Evolutionary conservation across 2,797 vertebrate species (phyloP), one percentile per base, ranked within the genome.

Genomic region (Toxotes lorentzi): DNA sequence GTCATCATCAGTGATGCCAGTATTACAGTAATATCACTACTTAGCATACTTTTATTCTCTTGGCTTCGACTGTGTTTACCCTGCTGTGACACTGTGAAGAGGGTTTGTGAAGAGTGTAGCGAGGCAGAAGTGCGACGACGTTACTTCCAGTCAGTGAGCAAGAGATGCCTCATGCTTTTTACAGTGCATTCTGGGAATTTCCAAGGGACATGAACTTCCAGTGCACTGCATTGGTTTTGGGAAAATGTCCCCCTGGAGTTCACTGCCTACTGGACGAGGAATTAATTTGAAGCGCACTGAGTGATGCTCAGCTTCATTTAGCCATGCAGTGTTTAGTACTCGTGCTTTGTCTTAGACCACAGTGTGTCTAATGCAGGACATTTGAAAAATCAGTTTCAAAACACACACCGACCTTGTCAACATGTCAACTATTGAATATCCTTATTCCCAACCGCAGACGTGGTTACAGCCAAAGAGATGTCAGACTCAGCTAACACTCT

Each of bases 91-190:
- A 35, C 38, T 30, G 60, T 34, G 72, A 61, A 63, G 35, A 9
- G n/a, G 63, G 34, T 59, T 82, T 70, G 74, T 79, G 35, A 1
- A 54, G 72, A 48, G 70, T 19, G 70, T 16, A 75, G 30, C 19
- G 63, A 84, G 69, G 75, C 73, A 59, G 60, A 78, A 81, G 34
- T 67, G 67, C 30, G 57, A 0, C 16, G 65, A 30, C 7, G 24
- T 83, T 84, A 53, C 51, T 84, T 86, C 78, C 78, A 86, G 57
- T 79, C 77, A 35, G 79, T 41, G 65, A 73, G 71, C 70, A 21
- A 56, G 66, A 56, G 66, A 76, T 24, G 43, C 67, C 72, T 34
- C 59, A 0, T 62, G 60, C 59, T 78, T 79, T 71, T 72, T 66
- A 51, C 76, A 65, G 56, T 50, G 59, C 53, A 78, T 77, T 80